Conservation (phyloP, 2,113 vertebrate genomes). For the Lathamus discolor region DNA sequence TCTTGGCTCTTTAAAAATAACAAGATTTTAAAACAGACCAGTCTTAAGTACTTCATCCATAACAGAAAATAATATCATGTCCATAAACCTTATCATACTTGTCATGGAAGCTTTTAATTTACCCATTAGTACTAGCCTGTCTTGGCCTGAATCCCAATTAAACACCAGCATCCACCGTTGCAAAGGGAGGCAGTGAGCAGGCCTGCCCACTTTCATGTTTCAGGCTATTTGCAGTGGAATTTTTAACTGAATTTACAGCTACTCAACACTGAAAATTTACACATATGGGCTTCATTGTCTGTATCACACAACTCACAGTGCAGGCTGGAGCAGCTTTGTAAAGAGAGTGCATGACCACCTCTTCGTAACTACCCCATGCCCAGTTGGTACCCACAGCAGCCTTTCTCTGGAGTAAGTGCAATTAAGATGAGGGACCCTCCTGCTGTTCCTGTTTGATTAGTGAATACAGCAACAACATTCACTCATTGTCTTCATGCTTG, state of each 20-base stretch:
- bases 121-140: background rate
- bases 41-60: background rate
- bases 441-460: constrained; percentile 45
- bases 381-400: background rate
- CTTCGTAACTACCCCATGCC: fast-evolving
- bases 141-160: background rate
- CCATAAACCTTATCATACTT: background rate
- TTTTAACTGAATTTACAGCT: background rate
- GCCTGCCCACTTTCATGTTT: background rate
- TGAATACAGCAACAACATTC: background rate
- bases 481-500: constrained; percentile 19
- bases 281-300: background rate
- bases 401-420: background rate
- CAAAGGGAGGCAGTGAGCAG: background rate
- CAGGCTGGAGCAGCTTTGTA: background rate
- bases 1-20: background rate
- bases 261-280: background rate
- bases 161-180: background rate
- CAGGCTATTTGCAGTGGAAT: background rate
- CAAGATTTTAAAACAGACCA: background rate
- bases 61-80: background rate
- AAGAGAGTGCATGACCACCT: background rate
- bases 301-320: background rate
- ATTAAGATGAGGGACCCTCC: constrained; percentile 20
- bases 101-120: background rate